Percentiles rank a stretch among this genome's conserved stretches.
phyloP scores from a whole-genome alignment of 1,140 invertebrate species.

The Teleogryllus occipitalis region DNA sequence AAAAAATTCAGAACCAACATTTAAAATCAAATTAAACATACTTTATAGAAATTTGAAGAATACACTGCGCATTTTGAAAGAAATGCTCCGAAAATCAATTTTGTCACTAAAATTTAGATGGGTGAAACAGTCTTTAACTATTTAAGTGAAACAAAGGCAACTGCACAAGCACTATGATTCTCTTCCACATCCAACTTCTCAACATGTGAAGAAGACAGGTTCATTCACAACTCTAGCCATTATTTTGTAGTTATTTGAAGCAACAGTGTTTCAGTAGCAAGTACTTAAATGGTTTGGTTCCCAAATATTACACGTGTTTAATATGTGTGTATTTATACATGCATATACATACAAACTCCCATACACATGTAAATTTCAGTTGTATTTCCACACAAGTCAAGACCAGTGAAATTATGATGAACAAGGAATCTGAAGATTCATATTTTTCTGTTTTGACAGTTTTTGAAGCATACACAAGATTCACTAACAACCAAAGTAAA shows the following conservation, averaged over 20 bases:
- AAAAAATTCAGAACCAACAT: too few relatives aligned
- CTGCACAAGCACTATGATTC: not conserved
- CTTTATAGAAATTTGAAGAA: too few relatives aligned
- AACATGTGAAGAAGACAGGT: not conserved
- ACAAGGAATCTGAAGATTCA: not conserved
- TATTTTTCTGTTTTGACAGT: not conserved
- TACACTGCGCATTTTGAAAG: not conserved
- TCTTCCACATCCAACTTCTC: not conserved
- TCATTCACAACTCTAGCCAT: not conserved
- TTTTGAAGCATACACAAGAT: not conserved
- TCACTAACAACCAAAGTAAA: too few relatives aligned
- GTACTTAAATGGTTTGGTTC: not conserved
- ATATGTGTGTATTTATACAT: too few relatives aligned
- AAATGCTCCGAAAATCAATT: not conserved
- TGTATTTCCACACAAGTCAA: not conserved
- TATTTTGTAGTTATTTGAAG: not conserved
- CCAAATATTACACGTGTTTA: too few relatives aligned
- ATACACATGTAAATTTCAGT: too few relatives aligned
- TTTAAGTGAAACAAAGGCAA: not conserved
- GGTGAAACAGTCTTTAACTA: not conserved
- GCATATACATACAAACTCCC: too few relatives aligned
- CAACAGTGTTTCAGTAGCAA: not conserved
- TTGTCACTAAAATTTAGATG: not conserved
- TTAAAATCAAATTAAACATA: too few relatives aligned
- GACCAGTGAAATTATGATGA: not conserved